A percentile compares a stretch with the other conserved stretches of the same genome.
These are phyloP conservation scores for Trichacis sp. DNA, from an alignment of 2,888 invertebrate genomes.

Conservation along the genomic window DNA sequence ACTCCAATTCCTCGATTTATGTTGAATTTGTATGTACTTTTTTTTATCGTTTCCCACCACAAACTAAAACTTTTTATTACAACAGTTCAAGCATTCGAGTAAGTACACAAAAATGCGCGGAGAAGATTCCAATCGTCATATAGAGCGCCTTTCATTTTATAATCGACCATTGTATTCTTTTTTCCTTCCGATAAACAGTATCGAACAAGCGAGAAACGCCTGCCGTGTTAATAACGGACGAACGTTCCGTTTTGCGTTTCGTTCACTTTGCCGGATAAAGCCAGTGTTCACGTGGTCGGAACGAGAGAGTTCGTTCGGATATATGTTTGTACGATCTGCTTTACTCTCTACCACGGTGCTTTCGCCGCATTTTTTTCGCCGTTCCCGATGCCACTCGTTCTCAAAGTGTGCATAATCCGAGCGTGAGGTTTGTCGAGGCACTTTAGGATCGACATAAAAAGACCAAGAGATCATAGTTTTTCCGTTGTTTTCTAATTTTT, in stretches of 20 bases:
- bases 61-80: background rate
- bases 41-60: too few relatives aligned
- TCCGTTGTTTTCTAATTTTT: too few relatives aligned
- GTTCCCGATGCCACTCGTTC: constrained; percentile 24
- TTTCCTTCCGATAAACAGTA: constrained; percentile 22
- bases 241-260: constrained; percentile 47
- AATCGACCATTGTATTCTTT: background rate
- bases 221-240: constrained; percentile 51
- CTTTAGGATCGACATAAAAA: too few relatives aligned
- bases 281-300: constrained; percentile 45
- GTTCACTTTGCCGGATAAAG: constrained; percentile 47
- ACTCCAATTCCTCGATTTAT: too few relatives aligned
- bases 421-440: background rate
- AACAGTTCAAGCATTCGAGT: background rate
- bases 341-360: constrained; percentile 25
- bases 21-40: too few relatives aligned
- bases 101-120: background rate
- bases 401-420: constrained; percentile 26
- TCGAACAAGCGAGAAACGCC: constrained; percentile 36
- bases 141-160: background rate
- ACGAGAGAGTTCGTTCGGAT: constrained; percentile 49
- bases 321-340: constrained; percentile 47
- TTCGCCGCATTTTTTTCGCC: constrained; percentile 28
- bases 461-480: too few relatives aligned
- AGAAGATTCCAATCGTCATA: background rate